phyloP scores from a whole-genome alignment of 2,888 invertebrate genomes.

The Ectemnius cavifrons region DNA sequence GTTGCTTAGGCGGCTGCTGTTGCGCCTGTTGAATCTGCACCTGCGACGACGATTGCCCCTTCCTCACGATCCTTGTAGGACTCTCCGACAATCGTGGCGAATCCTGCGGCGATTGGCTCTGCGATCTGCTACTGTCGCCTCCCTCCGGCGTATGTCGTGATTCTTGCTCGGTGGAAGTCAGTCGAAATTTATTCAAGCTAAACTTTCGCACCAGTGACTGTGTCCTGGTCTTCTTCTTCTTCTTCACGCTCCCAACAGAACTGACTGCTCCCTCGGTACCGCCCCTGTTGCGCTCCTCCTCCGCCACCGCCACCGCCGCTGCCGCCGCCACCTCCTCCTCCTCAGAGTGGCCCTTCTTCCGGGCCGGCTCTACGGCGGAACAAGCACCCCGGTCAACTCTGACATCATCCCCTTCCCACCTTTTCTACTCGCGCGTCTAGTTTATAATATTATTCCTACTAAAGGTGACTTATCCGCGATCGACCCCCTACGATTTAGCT shows the following conservation, averaged over 20 bases:
- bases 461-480: no score
- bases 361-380: constrained; percentile 40
- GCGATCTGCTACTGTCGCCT: constrained; percentile 71
- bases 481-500: no score
- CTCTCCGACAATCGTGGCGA: constrained; percentile 67
- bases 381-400: constrained; percentile 28
- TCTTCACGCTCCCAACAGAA: constrained; percentile 50
- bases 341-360: constrained; percentile 38
- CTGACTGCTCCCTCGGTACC: constrained; percentile 23
- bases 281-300: not conserved
- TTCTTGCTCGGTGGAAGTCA: constrained; percentile 53
- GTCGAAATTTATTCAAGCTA: constrained; percentile 71
- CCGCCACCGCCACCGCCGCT: not conserved
- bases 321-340: constrained; percentile 23
- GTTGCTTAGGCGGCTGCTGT: no score
- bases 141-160: constrained; percentile 71
- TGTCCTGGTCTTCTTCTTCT: constrained; percentile 60
- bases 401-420: no score
- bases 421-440: no score
- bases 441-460: not conserved
- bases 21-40: no score
- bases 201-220: constrained; percentile 70
- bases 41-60: constrained; percentile 35
- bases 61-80: constrained; percentile 53
- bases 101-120: constrained; percentile 73